phyloP scores from a whole-genome alignment of 2,797 vertebrate genomes.

The Periophthalmus magnuspinnatus region DNA sequence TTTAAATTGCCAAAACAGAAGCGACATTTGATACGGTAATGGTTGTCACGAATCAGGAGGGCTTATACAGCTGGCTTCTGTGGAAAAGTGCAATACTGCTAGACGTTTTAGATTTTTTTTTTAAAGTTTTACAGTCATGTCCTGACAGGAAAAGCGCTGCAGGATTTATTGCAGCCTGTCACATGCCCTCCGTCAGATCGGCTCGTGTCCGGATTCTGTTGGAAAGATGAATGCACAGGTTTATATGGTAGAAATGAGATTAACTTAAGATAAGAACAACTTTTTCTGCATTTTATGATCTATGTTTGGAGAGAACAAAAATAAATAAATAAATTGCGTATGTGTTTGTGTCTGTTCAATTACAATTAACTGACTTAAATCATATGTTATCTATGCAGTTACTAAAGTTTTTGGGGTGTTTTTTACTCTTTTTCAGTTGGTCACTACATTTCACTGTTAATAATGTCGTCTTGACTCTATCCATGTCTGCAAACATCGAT shows the following conservation, averaged over 20 bases:
- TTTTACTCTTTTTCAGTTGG: too few species aligned
- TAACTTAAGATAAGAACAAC: background rate
- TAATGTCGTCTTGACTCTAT: too few species aligned
- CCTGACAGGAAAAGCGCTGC: slow-evolving; percentile 62
- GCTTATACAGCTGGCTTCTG: slow-evolving; percentile 35
- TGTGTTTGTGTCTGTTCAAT: too few species aligned
- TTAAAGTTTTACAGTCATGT: slow-evolving; percentile 59
- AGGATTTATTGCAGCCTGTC: slow-evolving; percentile 62
- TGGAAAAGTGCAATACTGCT: slow-evolving; percentile 52
- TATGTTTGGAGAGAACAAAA: background rate
- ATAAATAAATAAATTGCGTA: background rate
- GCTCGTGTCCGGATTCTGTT: slow-evolving; percentile 37
- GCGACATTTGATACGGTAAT: slow-evolving; percentile 72
- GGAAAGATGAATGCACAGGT: slow-evolving; percentile 26
- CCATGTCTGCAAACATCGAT: too few species aligned
- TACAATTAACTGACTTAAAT: too few species aligned
- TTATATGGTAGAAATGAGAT: slow-evolving; percentile 13
- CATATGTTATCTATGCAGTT: too few species aligned
- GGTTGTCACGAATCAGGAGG: slow-evolving; percentile 49
- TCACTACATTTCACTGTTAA: too few species aligned
- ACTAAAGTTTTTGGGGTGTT: too few species aligned
- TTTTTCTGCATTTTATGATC: background rate
- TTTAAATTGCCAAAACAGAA: slow-evolving; percentile 53
- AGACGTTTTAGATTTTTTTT: slow-evolving; percentile 17
- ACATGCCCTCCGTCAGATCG: slow-evolving; percentile 41